Base-by-base conservation (phyloP, 2,888 invertebrate species). In the Ectropis crepuscularia region DNA sequence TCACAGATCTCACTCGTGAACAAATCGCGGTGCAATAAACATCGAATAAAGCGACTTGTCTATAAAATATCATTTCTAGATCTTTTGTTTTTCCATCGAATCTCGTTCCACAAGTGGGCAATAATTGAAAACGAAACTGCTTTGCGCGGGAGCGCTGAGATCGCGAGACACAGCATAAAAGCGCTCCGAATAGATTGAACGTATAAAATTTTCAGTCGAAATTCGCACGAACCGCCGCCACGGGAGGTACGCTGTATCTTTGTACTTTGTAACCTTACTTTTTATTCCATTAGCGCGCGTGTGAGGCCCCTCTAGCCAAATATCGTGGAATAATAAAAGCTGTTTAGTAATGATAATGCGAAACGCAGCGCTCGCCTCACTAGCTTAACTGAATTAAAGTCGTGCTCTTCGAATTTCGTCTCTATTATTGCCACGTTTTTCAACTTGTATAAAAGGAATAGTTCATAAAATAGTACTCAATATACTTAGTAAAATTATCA, bases 211-310 rank as follows among this genome's bases (percentile, higher is more conserved):
- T 92, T 92, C 92, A 92, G 92, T 92, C 71, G 88, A 88, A 90
- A 90, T 91, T 91, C 89, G 87, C 89, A 88, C 85, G 89, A 88
- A 89, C 85, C 88, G 82, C 83, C 88, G 87, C 85, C 86, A 83
- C 87, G 92, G 90, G 90, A 88, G 89, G 81, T 82, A 80, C 90
- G 86, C 87, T 90, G 90, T 91, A 89, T 92, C 90, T 91, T 90
- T 91, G 89, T 92, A 91, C 90, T 90, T 89, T 90, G 91, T 88
- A 88, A 92, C 90, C 92, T 92, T 91, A 91, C 92, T 92, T 92
- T 92, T 92, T 92, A 92, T 92, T 92, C 92, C 91, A 92, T 92
- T 92, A 92, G 88, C 86, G 88, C 80, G 87, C 87, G 86, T 89
- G 90, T 89, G 89, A 83, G 83, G 85, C 89, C 91, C 90, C 90